Evolutionary conservation across 2,797 vertebrate species (phyloP).

Genomic region (Platalea minor): DNA sequence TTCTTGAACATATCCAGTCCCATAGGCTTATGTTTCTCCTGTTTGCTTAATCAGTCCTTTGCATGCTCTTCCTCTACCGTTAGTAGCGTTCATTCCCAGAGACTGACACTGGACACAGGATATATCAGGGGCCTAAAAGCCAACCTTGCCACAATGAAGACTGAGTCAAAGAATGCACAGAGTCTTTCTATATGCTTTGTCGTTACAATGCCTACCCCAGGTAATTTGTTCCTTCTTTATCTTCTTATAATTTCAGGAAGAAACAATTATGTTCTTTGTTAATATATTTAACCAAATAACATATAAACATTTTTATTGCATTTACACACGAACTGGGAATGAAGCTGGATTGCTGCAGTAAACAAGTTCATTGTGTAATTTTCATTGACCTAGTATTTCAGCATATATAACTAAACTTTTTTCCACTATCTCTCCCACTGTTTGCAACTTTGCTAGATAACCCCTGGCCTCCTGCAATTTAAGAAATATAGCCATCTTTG

Average conservation of each 20-base stretch:
- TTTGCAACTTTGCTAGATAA: neutral
- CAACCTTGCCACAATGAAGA: neutral
- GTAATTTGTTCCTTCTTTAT: neutral
- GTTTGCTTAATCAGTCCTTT: neutral
- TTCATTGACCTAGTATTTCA: neutral
- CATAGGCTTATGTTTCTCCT: fast-evolving
- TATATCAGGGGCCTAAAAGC: neutral
- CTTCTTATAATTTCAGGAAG: neutral
- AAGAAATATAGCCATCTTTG: neutral
- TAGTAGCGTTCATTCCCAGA: neutral
- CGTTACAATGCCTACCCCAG: neutral
- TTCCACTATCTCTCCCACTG: neutral
- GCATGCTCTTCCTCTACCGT: neutral
- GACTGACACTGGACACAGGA: neutral
- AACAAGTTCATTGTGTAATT: neutral
- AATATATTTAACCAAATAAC: neutral
- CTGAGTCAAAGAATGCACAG: neutral
- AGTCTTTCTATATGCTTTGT: neutral
- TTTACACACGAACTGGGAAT: neutral
- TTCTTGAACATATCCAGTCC: neutral
- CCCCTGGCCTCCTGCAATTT: neutral
- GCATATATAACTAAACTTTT: neutral
- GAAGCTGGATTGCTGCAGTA: neutral
- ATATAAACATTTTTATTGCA: neutral
- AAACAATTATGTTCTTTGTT: neutral